Percentiles rank a stretch among this genome's conserved stretches.
Evolutionary conservation across 2,888 invertebrate species (phyloP).

Genomic region (Machimus atricapillus): DNA sequence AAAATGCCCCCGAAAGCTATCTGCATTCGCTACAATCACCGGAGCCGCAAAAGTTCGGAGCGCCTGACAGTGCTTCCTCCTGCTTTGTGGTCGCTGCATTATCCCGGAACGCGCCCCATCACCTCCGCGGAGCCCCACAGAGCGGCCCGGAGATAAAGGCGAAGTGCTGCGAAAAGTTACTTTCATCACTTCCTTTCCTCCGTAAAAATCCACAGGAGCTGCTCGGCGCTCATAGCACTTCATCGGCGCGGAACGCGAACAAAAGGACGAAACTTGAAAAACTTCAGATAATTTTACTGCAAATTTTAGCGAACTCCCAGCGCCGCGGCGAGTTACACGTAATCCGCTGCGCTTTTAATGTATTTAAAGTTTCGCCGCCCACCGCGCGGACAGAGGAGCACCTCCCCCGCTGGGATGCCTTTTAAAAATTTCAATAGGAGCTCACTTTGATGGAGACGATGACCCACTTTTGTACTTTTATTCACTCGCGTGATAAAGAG

Average conservation of each 20-base stretch:
- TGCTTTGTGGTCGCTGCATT: neutral
- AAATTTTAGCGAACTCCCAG: neutral
- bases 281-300: neutral
- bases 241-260: neutral
- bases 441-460: neutral
- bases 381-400: neutral
- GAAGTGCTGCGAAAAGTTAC: neutral
- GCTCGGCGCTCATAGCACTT: neutral
- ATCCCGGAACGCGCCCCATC: neutral
- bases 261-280: neutral
- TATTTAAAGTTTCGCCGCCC: neutral
- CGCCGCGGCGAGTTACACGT: neutral
- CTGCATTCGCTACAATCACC: neutral
- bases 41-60: neutral
- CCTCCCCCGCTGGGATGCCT: neutral
- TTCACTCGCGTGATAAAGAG: neutral
- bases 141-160: neutral
- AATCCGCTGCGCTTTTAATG: neutral
- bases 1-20: neutral
- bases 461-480: neutral
- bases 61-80: neutral
- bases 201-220: neutral
- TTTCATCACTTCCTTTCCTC: neutral
- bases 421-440: neutral
- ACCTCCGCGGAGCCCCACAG: neutral